Percentiles rank a stretch among this genome's conserved stretches.
phyloP scores from a whole-genome alignment of 2,113 vertebrate genomes.

The Nesogale talazaci region DNA sequence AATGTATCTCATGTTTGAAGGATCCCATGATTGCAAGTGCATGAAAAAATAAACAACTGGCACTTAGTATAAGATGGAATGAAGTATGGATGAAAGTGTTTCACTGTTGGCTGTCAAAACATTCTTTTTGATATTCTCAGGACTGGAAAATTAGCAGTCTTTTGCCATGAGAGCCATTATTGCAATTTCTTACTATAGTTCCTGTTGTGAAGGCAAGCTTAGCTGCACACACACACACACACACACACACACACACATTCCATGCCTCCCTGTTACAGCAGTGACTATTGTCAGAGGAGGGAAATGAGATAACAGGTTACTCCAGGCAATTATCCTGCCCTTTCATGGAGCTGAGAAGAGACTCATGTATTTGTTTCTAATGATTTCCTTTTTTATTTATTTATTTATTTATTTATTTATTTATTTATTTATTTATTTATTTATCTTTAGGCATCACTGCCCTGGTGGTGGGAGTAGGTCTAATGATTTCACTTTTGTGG shows the following conservation, averaged over 20 bases:
- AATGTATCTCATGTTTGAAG: constrained; percentile 74
- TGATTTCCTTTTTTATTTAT: constrained; percentile 59
- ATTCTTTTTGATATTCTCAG: constrained; percentile 84
- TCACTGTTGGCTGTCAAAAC: constrained; percentile 85
- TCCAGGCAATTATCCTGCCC: constrained; percentile 38
- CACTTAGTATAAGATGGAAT: constrained; percentile 71
- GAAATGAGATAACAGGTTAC: constrained; percentile 62
- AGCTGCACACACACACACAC: no score
- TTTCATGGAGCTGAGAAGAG: not conserved
- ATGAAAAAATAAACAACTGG: constrained; percentile 61
- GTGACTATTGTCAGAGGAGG: constrained; percentile 50
- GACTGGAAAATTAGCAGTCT: constrained; percentile 83
- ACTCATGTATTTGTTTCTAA: not conserved
- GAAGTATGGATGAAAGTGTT: constrained; percentile 84
- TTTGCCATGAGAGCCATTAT: constrained; percentile 79
- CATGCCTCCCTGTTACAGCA: constrained; percentile 61
- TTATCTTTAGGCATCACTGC: no score
- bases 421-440: no score
- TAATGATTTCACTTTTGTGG: constrained; percentile 51
- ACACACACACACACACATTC: no score
- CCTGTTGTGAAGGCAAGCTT: constrained; percentile 80
- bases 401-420: no score
- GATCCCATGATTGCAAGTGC: constrained; percentile 73
- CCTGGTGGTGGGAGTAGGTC: no score
- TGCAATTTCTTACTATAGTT: constrained; percentile 82